phyloP scores from a whole-genome alignment of 2,888 invertebrate species.

The Aplocera efformata region DNA sequence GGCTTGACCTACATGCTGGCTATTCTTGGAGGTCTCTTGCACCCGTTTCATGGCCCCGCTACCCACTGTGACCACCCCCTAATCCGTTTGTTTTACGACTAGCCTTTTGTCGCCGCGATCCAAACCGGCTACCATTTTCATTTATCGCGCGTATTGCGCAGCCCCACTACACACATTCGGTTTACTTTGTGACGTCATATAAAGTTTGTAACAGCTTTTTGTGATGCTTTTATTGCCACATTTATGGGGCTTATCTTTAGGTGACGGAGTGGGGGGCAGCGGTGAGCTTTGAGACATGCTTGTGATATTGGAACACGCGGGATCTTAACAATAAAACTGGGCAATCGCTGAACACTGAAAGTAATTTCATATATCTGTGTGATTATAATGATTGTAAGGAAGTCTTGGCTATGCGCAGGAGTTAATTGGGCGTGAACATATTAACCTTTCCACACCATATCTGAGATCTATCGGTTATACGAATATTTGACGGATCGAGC shows the following conservation, averaged over 20 bases:
- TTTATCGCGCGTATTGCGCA: constrained; percentile 65
- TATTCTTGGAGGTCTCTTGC: too few species aligned
- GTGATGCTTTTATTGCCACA: constrained; percentile 13
- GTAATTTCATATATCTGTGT: too few species aligned
- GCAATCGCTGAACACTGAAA: too few species aligned
- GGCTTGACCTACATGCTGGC: too few species aligned
- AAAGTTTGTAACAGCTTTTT: constrained; percentile 23
- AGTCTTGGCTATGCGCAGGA: too few species aligned
- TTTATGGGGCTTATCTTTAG: constrained; percentile 15
- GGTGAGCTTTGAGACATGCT: constrained; percentile 1
- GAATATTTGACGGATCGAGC: too few species aligned
- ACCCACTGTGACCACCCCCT: constrained; percentile 53
- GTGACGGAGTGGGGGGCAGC: constrained; percentile 11
- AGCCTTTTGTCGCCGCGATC: constrained; percentile 55
- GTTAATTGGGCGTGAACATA: too few species aligned
- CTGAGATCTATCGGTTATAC: too few species aligned
- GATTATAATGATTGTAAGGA: too few species aligned
- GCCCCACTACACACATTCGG: constrained; percentile 39
- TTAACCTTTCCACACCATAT: too few species aligned
- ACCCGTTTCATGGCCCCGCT: constrained; percentile 9
- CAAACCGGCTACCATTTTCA: constrained; percentile 61
- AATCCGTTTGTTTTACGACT: constrained; percentile 72
- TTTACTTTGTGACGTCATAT: constrained; percentile 40
- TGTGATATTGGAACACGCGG: not conserved
- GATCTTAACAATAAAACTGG: too few species aligned